phyloP scores from a whole-genome alignment of 2,888 invertebrate genomes.

The Lasioglossum pauxillum region DNA sequence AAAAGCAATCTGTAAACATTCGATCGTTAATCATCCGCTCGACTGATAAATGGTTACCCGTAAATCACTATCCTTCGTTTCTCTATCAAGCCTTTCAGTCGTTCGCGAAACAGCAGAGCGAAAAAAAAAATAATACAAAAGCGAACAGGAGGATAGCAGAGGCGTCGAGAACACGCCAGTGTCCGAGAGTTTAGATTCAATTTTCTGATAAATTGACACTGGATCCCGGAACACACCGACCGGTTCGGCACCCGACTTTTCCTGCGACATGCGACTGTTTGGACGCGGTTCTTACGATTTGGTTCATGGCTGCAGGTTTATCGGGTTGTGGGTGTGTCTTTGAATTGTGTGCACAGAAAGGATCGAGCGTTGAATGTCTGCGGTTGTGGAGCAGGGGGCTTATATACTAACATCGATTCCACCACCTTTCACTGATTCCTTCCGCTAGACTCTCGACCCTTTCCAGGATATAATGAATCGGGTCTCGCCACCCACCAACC shows the following conservation, averaged over 20 bases:
- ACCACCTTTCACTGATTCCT: conserved; percentile 81
- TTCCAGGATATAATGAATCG: conserved; percentile 60
- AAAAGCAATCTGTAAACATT: conserved; percentile 71
- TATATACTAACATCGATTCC: conserved; percentile 82
- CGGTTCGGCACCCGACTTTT: neutral
- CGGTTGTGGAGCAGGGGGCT: conserved; percentile 71
- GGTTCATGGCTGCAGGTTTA: conserved; percentile 71
- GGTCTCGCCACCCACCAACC: conserved; percentile 32
- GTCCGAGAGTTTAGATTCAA: conserved; percentile 8
- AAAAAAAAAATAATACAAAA: neutral
- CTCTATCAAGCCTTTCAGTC: neutral
- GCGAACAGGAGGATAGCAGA: neutral
- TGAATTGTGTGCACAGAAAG: conserved; percentile 42
- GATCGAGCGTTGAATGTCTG: conserved; percentile 76
- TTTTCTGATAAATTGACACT: conserved; percentile 15
- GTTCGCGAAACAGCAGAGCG: neutral
- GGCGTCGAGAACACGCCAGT: neutral
- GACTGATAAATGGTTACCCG: neutral
- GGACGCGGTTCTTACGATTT: conserved; percentile 74
- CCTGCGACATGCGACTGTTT: conserved; percentile 1
- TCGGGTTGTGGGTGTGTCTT: conserved; percentile 38
- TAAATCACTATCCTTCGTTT: conserved; percentile 17
- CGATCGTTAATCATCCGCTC: neutral
- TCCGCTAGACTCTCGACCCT: conserved; percentile 72
- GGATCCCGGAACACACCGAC: neutral